These are phyloP conservation scores for Drosophila formosana DNA, from an alignment of 2,888 invertebrate genomes.

Conservation along the genomic window DNA sequence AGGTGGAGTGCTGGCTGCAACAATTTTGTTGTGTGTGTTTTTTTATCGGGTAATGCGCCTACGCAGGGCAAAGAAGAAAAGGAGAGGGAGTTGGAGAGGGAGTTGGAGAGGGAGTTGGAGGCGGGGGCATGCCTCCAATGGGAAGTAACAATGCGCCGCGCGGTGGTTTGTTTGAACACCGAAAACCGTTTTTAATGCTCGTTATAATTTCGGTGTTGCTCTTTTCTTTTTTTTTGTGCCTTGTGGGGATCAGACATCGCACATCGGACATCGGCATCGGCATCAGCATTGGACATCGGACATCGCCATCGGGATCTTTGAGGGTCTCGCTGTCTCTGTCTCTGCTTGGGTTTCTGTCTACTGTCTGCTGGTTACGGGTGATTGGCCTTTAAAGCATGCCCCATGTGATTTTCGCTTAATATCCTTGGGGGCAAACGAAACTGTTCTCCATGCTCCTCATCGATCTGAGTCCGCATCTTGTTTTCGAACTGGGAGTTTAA, in stretches of 20 bases:
- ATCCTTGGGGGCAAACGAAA: conserved; percentile 68
- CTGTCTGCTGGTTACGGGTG: conserved; percentile 50
- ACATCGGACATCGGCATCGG: conserved; percentile 14
- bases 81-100: neutral
- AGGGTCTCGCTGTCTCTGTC: conserved; percentile 12
- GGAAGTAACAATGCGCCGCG: conserved; percentile 42
- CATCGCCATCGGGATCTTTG: conserved; percentile 32
- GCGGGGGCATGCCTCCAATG: conserved; percentile 21
- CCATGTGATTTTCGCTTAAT: conserved; percentile 54
- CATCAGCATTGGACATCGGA: conserved; percentile 29
- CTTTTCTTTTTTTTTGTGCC: conserved; percentile 9
- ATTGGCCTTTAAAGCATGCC: conserved; percentile 65
- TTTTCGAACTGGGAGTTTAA: conserved; percentile 12
- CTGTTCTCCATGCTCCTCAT: conserved; percentile 38
- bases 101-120: neutral
- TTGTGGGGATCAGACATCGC: conserved; percentile 28
- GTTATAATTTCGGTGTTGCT: conserved; percentile 64
- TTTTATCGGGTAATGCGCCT: conserved; percentile 39
- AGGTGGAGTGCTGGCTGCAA: conserved; percentile 51
- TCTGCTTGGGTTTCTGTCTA: neutral
- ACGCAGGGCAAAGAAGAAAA: conserved; percentile 29
- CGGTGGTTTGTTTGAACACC: conserved; percentile 70
- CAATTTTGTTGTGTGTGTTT: conserved; percentile 4
- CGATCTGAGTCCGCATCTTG: conserved; percentile 22
- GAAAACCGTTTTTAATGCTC: conserved; percentile 72